Conservation (phyloP, 92 coral and sea anemone genomes). For the Phymanthus crucifer region DNA sequence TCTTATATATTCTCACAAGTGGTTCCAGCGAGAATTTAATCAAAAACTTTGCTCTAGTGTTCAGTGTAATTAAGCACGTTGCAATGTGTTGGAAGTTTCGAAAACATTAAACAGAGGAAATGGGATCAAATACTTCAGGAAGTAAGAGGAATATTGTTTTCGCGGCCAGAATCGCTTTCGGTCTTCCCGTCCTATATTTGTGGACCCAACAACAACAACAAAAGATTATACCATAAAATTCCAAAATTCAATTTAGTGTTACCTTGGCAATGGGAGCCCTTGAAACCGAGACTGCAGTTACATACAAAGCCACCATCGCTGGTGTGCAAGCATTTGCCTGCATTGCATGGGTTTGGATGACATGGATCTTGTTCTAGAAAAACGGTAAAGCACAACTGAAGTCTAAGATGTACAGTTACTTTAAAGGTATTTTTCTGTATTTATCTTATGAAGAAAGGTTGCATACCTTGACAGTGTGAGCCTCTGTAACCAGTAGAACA, state of each 20-base stretch:
- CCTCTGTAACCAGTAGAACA: conserved; percentile 88
- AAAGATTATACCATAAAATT: neutral
- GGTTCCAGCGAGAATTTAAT: too few species aligned
- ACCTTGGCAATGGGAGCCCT: conserved; percentile 89
- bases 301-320: conserved; percentile 86
- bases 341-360: conserved; percentile 89
- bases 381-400: neutral
- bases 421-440: too few species aligned
- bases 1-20: too few species aligned
- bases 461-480: conserved; percentile 78
- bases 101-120: too few species aligned
- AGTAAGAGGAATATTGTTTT: too few species aligned
- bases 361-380: conserved; percentile 82
- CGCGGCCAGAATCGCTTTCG: too few species aligned
- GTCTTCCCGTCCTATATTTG: too few species aligned
- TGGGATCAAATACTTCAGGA: too few species aligned
- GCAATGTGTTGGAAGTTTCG: too few species aligned
- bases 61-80: too few species aligned
- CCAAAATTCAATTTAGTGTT: neutral
- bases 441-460: neutral
- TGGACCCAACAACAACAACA: neutral
- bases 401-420: too few species aligned
- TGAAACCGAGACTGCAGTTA: conserved; percentile 84
- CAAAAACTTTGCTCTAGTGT: too few species aligned
- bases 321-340: conserved; percentile 74